Percentiles rank a stretch among this genome's conserved stretches.
Evolutionary conservation across 2,797 vertebrate species (phyloP).

Genomic region (Alcedo atthis): DNA sequence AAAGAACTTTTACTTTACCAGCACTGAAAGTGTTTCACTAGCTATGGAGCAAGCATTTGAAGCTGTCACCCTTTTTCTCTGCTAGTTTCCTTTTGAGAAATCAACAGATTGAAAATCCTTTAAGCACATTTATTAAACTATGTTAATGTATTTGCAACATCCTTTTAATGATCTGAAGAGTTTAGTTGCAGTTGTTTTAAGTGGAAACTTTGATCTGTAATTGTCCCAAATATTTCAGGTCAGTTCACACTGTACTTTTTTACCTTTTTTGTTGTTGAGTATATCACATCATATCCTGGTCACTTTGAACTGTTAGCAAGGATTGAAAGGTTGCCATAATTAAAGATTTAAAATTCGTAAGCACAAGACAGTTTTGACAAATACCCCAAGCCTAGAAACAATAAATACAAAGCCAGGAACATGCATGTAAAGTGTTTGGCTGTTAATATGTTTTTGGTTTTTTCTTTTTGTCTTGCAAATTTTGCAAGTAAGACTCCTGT

Average conservation of each 20-base stretch:
- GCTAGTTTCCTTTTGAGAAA: conserved; percentile 2
- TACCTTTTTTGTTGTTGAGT: not conserved
- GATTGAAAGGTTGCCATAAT: not conserved
- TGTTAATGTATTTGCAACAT: not conserved
- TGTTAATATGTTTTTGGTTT: not conserved
- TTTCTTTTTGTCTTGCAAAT: not conserved
- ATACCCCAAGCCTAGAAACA: not conserved
- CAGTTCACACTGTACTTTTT: not conserved
- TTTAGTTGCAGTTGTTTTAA: not conserved
- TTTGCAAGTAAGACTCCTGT: conserved; percentile 35
- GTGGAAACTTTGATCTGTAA: not conserved
- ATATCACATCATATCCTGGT: not conserved
- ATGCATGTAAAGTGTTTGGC: not conserved
- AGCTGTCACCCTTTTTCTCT: not conserved
- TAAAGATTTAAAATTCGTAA: not conserved
- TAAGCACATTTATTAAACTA: not conserved
- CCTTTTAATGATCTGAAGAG: not conserved
- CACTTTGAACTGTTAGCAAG: not conserved
- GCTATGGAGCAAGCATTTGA: not conserved
- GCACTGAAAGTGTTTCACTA: not conserved
- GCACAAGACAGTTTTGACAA: conserved; percentile 10
- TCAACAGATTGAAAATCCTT: not conserved
- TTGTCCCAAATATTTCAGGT: not conserved
- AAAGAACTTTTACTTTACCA: not conserved
- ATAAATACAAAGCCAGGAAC: conserved; percentile 1